Conservation (phyloP, 2,797 vertebrate species). For the Chelidonichthys spinosus region DNA sequence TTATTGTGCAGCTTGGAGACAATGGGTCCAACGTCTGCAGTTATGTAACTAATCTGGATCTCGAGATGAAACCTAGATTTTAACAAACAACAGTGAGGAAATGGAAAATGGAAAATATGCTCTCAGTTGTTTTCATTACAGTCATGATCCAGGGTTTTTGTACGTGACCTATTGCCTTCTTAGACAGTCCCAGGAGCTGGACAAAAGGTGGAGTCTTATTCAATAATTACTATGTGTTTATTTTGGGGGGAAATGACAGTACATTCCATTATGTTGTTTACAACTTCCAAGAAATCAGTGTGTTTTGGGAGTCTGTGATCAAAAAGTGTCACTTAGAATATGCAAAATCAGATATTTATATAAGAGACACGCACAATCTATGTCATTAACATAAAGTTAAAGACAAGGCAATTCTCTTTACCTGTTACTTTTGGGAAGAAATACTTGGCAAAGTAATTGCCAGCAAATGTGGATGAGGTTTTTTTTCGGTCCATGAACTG, state of each 20-base stretch:
- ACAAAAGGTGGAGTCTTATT: background rate
- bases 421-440: background rate
- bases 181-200: background rate
- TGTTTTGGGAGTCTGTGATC: background rate
- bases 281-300: background rate
- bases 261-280: background rate
- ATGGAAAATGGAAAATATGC: slow-evolving; percentile 6
- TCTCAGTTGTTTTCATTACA: slow-evolving; percentile 6
- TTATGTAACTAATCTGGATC: slow-evolving; percentile 22
- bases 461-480: background rate
- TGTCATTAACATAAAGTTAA: background rate
- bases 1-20: background rate
- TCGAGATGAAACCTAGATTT: slow-evolving; percentile 1
- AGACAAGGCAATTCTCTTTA: background rate
- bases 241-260: background rate
- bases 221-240: slow-evolving; percentile 5
- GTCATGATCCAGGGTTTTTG: background rate
- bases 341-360: background rate
- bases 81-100: background rate
- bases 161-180: slow-evolving; percentile 2
- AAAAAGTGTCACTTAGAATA: background rate
- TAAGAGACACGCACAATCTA: background rate
- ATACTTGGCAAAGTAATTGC: background rate
- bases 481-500: background rate
- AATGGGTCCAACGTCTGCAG: background rate